Evolutionary conservation across 2,888 invertebrate species (phyloP), one percentile per base, ranked within the genome.

Genomic region (Archips crataeganus): DNA sequence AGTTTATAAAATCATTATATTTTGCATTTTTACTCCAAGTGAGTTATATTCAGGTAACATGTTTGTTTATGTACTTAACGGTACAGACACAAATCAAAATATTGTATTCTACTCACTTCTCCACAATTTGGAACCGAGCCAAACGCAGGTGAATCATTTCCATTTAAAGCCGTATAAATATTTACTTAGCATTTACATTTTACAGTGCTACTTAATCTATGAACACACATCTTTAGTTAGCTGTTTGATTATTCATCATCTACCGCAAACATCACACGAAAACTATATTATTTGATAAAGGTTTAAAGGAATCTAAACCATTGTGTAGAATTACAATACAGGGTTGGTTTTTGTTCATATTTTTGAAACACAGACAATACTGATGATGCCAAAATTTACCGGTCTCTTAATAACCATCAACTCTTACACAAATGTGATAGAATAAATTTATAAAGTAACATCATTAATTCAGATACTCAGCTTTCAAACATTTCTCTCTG

Each of bases 121-220:
- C 45, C 51, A 70, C 54, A 51, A 74, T 65, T 70, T 74, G 74
- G 69, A 64, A 60, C 23, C 23, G 34, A 45, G 69, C 65, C 69
- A 70, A 74, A 57, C 39, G 42, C 74, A 74, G 74, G 74, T 74
- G 74, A 65, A 74, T 42, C 74, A 74, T 70, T 74, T 70, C 61
- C 73, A 65, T 74, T 61, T 51, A 64, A 65, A 65, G 63, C 45
- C 57, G 59, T 54, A 74, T 70, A 65, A 74, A 70, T 74, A 74
- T 74, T 74, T 74, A 65, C 69, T 74, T 70, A 70, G 45, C 70
- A 45, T 70, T 70, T 36, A 74, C 45, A 74, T 65, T 74, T 69
- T 23, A 51, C 69, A 69, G 64, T 42, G 60, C 59, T 60, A 70
- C 65, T 74, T 74, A 74, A 65, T 74, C 70, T 70, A 51, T 59